Percentiles rank a stretch among this genome's conserved stretches.
phyloP scores from a whole-genome alignment of 2,888 invertebrate genomes.

The Macrophya annulata region DNA sequence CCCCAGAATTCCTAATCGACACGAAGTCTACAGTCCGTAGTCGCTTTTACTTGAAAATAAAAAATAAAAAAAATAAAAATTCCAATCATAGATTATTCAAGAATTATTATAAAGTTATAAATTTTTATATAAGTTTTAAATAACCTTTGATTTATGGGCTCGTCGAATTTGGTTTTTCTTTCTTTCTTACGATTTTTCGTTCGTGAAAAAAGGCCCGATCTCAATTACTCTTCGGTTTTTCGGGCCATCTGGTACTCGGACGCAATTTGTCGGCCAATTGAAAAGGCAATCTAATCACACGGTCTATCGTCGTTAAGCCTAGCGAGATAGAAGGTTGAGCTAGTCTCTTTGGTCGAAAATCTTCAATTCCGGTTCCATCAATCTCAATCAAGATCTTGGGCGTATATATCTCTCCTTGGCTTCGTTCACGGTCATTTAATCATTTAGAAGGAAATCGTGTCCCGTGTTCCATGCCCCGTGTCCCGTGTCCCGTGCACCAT shows the following conservation, averaged over 20 bases:
- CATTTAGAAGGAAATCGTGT: slow-evolving; percentile 51
- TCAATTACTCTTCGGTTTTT: slow-evolving; percentile 37
- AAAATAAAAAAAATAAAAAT: neutral
- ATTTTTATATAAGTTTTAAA: neutral
- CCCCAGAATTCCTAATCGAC: slow-evolving; percentile 30
- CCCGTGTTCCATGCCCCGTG: slow-evolving; percentile 8
- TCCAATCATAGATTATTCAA: neutral
- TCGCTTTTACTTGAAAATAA: neutral
- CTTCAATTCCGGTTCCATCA: slow-evolving; percentile 50
- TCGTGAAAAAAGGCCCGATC: neutral
- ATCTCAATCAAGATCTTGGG: slow-evolving; percentile 55
- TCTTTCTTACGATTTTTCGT: neutral
- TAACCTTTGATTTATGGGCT: neutral
- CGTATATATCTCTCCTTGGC: slow-evolving; percentile 26
- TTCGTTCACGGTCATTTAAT: slow-evolving; percentile 54
- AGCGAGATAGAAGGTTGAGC: slow-evolving; percentile 33
- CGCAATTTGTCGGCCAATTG: slow-evolving; percentile 54
- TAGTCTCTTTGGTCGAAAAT: slow-evolving; percentile 42
- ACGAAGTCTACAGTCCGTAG: neutral
- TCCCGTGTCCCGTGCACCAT: slow-evolving; percentile 15
- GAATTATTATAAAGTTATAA: neutral
- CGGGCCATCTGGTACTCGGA: slow-evolving; percentile 44
- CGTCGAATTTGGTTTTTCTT: neutral
- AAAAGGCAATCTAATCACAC: slow-evolving; percentile 53
- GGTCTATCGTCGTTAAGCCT: slow-evolving; percentile 54